Evolutionary conservation across 2,888 invertebrate species (phyloP), one percentile per base, ranked within the genome.

Genomic region (Cosmia pyralina): DNA sequence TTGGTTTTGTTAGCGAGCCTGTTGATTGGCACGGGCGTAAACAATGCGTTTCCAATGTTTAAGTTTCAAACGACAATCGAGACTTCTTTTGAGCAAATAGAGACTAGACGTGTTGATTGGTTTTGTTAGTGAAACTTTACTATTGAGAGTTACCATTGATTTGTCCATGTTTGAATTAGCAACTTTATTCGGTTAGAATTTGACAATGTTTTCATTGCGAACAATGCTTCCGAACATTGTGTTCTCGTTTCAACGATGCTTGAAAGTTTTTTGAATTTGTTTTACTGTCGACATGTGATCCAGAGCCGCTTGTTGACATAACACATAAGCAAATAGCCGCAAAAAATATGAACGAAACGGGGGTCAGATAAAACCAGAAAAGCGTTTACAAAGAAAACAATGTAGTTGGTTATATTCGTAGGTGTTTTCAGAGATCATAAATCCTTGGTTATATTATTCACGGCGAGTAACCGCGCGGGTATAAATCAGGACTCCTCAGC

Each of bases 1-100:
- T 96, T 96, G 96, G 96, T 96, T 96, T 96, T 95, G 96, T 96
- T 96, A 94, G 95, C 95, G 93, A 92, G 93, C 92, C 94, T 95
- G 96, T 96, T 96, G 95, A 96, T 96, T 96, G 96, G 94, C 94
- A 92, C 90, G 92, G 91, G 88, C 93, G 95, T 96, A 95, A 96
- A 96, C 96, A 96, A 96, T 95, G 93, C 94, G 92, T 86, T 87
- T 89, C 88, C 91, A 91, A 93, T 95, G 95, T 95, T 94, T 95
- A 96, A 96, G 95, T 95, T 95, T 88, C 91, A 89, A 91, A 92
- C 92, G 94, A 95, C 95, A 95, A 95, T 95, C 90, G 94, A 93
- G 92, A 92, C 92, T 92, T 93, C 93, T 93, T 90, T 93, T 93
- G 91, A 86, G 88, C 83, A 91, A 91, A 91, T 87, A 90, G 87